Percentiles rank a stretch among this genome's conserved stretches.
phyloP scores from a whole-genome alignment of 2,888 invertebrate genomes.

The Drosophila anomelani region DNA sequence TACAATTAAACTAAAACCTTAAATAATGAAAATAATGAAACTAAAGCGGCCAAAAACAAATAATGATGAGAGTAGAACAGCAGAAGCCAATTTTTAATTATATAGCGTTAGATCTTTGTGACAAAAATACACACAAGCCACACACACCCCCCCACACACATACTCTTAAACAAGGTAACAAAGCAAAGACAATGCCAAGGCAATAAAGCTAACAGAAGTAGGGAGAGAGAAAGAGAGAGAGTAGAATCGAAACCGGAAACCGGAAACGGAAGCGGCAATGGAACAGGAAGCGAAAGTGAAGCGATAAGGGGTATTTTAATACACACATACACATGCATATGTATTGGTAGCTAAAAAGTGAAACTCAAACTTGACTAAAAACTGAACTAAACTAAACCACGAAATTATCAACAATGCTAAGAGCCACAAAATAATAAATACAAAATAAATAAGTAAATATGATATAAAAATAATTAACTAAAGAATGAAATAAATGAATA shows the following conservation, averaged over 20 bases:
- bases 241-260: conserved; percentile 15
- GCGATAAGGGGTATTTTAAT: conserved; percentile 43
- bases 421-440: conserved; percentile 22
- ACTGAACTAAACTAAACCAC: conserved; percentile 12
- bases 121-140: conserved; percentile 20
- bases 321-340: conserved; percentile 28
- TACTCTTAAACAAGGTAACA: conserved; percentile 22
- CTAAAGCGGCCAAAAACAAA: conserved; percentile 66
- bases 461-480: background rate
- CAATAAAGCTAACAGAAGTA: conserved; percentile 20
- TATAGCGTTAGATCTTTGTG: conserved; percentile 41
- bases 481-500: background rate
- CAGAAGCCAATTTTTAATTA: conserved; percentile 64
- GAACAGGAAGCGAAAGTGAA: conserved; percentile 26
- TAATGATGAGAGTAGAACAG: conserved; percentile 21
- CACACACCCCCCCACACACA: conserved; percentile 4
- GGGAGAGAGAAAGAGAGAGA: background rate
- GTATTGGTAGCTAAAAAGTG: conserved; percentile 32
- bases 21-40: conserved; percentile 53
- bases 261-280: conserved; percentile 7
- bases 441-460: conserved; percentile 1
- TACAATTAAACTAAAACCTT: conserved; percentile 22
- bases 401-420: conserved; percentile 36
- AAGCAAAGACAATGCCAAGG: conserved; percentile 39
- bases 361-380: conserved; percentile 19